Conservation (phyloP, 2,888 invertebrate genomes). For the Argyresthia albistria region DNA sequence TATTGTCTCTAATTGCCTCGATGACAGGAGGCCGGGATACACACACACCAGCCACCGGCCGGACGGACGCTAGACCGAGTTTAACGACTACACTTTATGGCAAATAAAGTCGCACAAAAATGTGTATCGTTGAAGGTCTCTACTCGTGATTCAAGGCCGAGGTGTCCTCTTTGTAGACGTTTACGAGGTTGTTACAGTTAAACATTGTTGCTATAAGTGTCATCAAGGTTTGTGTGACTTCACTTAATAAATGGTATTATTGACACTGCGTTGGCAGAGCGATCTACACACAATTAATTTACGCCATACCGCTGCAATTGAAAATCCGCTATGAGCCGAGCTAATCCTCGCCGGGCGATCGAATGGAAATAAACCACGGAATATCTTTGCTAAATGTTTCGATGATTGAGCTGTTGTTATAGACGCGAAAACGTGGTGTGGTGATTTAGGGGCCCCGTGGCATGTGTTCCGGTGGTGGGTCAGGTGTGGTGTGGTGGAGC, state of each 20-base stretch:
- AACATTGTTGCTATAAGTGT: not conserved
- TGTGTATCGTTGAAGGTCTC: slow-evolving; percentile 18
- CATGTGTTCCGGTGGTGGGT: slow-evolving; percentile 9
- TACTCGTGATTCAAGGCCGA: slow-evolving; percentile 30
- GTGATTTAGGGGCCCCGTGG: slow-evolving; percentile 3
- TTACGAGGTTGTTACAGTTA: slow-evolving; percentile 8
- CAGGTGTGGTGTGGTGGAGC: slow-evolving; percentile 30
- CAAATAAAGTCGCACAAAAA: slow-evolving; percentile 32
- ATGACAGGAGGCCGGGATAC: slow-evolving; percentile 28
- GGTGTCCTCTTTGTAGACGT: slow-evolving; percentile 19
- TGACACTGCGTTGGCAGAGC: too few relatives aligned
- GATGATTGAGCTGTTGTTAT: too few relatives aligned
- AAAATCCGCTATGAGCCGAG: too few relatives aligned
- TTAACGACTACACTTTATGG: slow-evolving; percentile 41
- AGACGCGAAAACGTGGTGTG: not conserved
- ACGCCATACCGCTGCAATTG: too few relatives aligned
- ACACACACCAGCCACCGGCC: slow-evolving; percentile 13
- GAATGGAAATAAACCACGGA: too few relatives aligned
- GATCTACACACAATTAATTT: too few relatives aligned
- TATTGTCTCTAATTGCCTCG: slow-evolving; percentile 31
- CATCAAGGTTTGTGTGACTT: too few relatives aligned
- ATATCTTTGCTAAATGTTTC: too few relatives aligned
- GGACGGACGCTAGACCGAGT: slow-evolving; percentile 20
- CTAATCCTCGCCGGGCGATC: too few relatives aligned
- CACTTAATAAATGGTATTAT: too few relatives aligned